A percentile compares a stretch with the other conserved stretches of the same genome.
Evolutionary conservation across 2,888 invertebrate genomes (phyloP).

Genomic region (Agriotes lineatus): DNA sequence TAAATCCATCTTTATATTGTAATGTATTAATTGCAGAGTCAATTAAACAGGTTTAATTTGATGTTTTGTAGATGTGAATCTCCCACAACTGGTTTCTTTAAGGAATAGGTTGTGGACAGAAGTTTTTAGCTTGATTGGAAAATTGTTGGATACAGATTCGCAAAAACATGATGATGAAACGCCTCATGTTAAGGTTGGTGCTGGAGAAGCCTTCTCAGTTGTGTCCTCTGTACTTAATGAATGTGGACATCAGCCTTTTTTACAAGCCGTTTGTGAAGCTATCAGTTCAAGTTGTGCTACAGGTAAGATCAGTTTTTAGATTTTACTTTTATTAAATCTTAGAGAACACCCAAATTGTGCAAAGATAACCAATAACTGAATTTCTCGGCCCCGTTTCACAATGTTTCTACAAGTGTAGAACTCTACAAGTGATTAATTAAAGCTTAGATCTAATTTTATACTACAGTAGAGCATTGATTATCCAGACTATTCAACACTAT

Average conservation of each 20-base stretch:
- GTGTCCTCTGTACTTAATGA: conserved; percentile 47
- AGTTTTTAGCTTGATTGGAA: conserved; percentile 66
- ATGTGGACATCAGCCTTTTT: conserved; percentile 55
- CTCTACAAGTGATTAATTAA: no score
- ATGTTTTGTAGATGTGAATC: conserved; percentile 59
- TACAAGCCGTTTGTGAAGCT: conserved; percentile 61
- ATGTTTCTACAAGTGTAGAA: no score
- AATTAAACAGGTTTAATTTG: no score
- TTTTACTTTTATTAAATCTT: not conserved
- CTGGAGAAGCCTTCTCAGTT: conserved; percentile 35
- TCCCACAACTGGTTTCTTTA: conserved; percentile 63
- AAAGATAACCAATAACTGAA: no score
- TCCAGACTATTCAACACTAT: no score
- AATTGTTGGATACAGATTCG: conserved; percentile 56
- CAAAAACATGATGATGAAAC: conserved; percentile 11
- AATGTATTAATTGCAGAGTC: no score
- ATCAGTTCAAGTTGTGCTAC: conserved; percentile 55
- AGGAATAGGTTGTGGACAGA: conserved; percentile 68
- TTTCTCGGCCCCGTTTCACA: no score
- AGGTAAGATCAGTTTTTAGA: conserved; percentile 49
- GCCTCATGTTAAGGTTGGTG: not conserved
- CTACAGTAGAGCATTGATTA: no score
- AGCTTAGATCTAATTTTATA: no score
- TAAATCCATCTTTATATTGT: conserved; percentile 66
- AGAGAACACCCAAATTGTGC: no score